Conservation (phyloP, 1,140 invertebrate genomes). For the Eriosoma lanigerum region DNA sequence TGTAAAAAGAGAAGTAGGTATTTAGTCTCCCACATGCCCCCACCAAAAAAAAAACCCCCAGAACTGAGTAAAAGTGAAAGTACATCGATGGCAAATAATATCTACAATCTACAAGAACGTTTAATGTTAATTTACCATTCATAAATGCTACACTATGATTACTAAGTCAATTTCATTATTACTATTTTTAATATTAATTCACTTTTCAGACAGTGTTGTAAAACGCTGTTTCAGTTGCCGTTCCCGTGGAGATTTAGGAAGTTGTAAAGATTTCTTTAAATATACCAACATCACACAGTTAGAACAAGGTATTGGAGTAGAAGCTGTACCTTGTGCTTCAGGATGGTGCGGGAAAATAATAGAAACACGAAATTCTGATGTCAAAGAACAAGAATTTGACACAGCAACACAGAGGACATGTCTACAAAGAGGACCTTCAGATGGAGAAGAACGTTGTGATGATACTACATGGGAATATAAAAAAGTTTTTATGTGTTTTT, state of each 20-base stretch:
- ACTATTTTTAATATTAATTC: neutral
- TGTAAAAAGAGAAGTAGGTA: no score
- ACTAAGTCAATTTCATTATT: neutral
- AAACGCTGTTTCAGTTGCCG: constrained; percentile 77
- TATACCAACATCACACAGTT: constrained; percentile 72
- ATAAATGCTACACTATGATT: neutral
- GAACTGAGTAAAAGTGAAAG: constrained; percentile 31
- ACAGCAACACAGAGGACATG: constrained; percentile 84
- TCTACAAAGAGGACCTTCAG: constrained; percentile 79
- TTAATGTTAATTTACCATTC: neutral
- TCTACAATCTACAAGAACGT: neutral
- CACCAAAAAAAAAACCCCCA: no score
- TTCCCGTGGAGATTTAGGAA: constrained; percentile 81
- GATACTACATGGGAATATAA: constrained; percentile 77
- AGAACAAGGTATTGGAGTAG: constrained; percentile 68
- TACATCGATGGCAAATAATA: neutral
- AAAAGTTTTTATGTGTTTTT: constrained; percentile 89
- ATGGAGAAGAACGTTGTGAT: constrained; percentile 84
- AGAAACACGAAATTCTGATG: constrained; percentile 70
- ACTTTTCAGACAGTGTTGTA: constrained; percentile 59
- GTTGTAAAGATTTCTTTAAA: constrained; percentile 84
- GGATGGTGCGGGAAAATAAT: constrained; percentile 92
- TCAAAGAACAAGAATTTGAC: constrained; percentile 78
- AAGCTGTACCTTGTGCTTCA: constrained; percentile 79
- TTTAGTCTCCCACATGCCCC: no score